Base-by-base conservation (phyloP, 2,113 vertebrate genomes). In the Otis tarda region DNA sequence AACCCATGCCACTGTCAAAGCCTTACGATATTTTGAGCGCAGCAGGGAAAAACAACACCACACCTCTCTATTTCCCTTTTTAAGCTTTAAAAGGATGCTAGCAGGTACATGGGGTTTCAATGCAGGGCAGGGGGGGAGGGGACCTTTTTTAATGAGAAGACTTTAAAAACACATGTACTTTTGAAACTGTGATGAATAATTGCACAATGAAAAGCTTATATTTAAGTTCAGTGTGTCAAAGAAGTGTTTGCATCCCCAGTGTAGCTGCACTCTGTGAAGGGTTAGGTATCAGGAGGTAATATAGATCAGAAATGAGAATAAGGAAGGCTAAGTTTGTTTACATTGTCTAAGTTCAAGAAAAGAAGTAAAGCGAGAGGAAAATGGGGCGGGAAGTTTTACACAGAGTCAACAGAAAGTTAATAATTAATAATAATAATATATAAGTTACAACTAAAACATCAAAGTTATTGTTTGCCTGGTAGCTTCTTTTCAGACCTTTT, bases 51-150 rank as follows among this genome's bases (percentile, higher is more conserved):
- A 84, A 41, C 21, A 43, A 2, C 24, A 19, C 9, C 39, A 55
- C 41, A 13, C 15, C 11, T 22, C 27, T n/a, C 1, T 47, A 63
- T 20, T 89, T 75, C 9, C 33, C 10, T 65, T 83, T 53, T 60
- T 67, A 78, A 86, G 59, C 23, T 91, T 90, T 75, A 53, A 59
- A 79, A 91, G 55, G 74, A 39, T 35, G 78, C 57, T 71, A 65
- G 63, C 47, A 57, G 60, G 35, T 43, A 43, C 9, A 4, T 1
- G 19, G 18, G 25, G 25, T 55, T 70, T 85, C 50, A 80, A 30
- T 0, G 0, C 16, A 21, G 25, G 35, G 53, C 2, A 0, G 17
- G 18, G 8, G 6, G 5, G 23, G 21, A 21, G 45, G 12, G 15
- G 16, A 41, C 1, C 7, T 7, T 27, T 74, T 86, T 30, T 37